Percentiles rank a stretch among this genome's conserved stretches.
Evolutionary conservation across 2,888 invertebrate species (phyloP).

Genomic region (Malacosoma neustria): DNA sequence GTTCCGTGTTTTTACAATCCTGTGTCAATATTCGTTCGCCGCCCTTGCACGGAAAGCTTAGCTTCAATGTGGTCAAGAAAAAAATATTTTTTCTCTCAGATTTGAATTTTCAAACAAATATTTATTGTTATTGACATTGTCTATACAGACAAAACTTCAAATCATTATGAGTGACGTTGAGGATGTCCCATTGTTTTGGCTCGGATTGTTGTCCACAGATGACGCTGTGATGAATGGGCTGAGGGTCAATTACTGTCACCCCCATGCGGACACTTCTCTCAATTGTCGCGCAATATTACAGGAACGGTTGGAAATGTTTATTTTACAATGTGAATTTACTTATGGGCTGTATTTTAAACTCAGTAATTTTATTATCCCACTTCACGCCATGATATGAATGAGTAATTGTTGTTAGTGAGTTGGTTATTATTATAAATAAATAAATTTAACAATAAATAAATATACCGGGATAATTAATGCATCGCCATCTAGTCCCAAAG

Average conservation of each 20-base stretch:
- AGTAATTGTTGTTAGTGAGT: too few species aligned
- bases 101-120: too few species aligned
- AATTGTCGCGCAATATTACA: not conserved
- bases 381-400: not conserved
- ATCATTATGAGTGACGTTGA: constrained; percentile 8
- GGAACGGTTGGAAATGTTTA: not conserved
- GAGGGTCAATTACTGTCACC: constrained; percentile 25
- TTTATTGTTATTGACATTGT: too few species aligned
- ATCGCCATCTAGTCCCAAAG: too few species aligned
- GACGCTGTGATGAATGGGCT: constrained; percentile 22
- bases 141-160: not conserved
- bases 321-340: not conserved
- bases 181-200: constrained; percentile 22
- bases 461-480: too few species aligned
- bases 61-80: too few species aligned
- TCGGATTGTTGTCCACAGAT: constrained; percentile 18
- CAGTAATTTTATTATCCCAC: not conserved
- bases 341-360: not conserved
- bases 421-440: too few species aligned
- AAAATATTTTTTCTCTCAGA: too few species aligned
- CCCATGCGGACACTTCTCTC: constrained; percentile 3
- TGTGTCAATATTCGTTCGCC: too few species aligned
- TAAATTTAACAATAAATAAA: too few species aligned
- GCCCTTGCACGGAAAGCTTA: too few species aligned
- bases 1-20: too few species aligned